Conservation (phyloP, 2,888 invertebrate species). For the Pseudococcus jackbeardsleyi region DNA sequence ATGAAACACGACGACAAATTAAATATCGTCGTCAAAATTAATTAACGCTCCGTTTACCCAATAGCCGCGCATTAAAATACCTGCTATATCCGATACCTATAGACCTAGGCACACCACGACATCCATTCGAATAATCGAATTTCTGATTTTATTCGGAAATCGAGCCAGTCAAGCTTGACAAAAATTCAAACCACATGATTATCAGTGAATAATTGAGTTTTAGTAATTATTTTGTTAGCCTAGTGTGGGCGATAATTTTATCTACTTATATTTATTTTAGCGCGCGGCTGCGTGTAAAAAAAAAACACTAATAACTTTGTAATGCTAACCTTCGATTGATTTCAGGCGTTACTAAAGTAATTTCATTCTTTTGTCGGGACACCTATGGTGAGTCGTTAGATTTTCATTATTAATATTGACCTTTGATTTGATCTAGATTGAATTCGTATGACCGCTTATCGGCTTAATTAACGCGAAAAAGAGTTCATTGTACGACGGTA, state of each 20-base stretch:
- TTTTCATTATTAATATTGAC: conserved; percentile 51
- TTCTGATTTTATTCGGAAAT: conserved; percentile 58
- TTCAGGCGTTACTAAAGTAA: conserved; percentile 50
- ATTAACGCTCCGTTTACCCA: conserved; percentile 16
- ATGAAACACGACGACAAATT: conserved; percentile 29
- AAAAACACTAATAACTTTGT: background rate
- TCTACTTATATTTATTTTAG: conserved; percentile 19
- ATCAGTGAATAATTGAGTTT: conserved; percentile 44
- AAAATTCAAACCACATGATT: conserved; percentile 60
- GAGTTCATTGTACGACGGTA: conserved; percentile 38
- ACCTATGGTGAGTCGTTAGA: conserved; percentile 49
- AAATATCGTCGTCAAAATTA: conserved; percentile 1
- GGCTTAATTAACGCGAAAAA: conserved; percentile 43
- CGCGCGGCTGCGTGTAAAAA: background rate
- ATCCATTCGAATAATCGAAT: conserved; percentile 46
- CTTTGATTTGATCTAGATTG: conserved; percentile 55
- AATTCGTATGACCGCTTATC: conserved; percentile 49
- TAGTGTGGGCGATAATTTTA: conserved; percentile 36
- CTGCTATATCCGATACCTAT: background rate
- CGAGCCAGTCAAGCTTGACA: conserved; percentile 60
- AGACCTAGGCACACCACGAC: background rate
- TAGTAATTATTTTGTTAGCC: conserved; percentile 37
- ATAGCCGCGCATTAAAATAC: background rate
- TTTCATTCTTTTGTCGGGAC: conserved; percentile 44
- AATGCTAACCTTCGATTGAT: conserved; percentile 46